Base-by-base conservation (phyloP, 2,888 invertebrate species). In the Pemphredon lugubris region DNA sequence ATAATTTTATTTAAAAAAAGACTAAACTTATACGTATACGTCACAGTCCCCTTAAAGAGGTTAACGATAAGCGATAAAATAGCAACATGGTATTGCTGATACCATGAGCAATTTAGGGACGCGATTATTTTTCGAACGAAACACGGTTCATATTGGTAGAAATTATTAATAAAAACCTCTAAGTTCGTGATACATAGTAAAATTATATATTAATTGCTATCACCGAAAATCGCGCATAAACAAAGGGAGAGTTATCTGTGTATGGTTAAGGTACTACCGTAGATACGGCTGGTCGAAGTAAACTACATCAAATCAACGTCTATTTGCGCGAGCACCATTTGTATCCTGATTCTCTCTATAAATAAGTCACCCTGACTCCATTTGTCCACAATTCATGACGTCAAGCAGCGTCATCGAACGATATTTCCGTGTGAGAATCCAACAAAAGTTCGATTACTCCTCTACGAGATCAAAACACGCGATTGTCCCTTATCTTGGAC, bases 281-380 rank as follows among this genome's bases (percentile, higher is more conserved):
- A 6, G 20, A 61, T 5, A 6, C 53, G 7, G 4, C 7, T 14
- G 14, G n/a, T 32, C 26, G 13, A 20, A 7, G 32, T 20, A 30
- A 71, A 40, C 51, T 45, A 45, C 51, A 61, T 69, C 39, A 30
- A 54, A 63, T 45, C 47, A 5, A 32, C 21, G 39, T 26, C 44
- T 61, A 48, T 69, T 64, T 59, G 30, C 44, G 57, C 32, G 32
- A 58, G 48, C 42, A 26, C 26, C 61, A 42, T 71, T 66, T 55
- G 61, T 71, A 71, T 61, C 63, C 48, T 44, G 66, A 51, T 75
- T 64, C 20, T 30, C 44, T 42, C 75, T 63, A 75, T 75, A 75
- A 75, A 75, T 75, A 76, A 66, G 42, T 55, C 50, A 42, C 51
- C 21, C 63, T 26, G 59, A 64, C 51, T 47, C 26, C 45, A 26